These are phyloP conservation scores for Craterocephalus amniculus DNA, from an alignment of 2,797 vertebrate genomes.

Conservation along the genomic window DNA sequence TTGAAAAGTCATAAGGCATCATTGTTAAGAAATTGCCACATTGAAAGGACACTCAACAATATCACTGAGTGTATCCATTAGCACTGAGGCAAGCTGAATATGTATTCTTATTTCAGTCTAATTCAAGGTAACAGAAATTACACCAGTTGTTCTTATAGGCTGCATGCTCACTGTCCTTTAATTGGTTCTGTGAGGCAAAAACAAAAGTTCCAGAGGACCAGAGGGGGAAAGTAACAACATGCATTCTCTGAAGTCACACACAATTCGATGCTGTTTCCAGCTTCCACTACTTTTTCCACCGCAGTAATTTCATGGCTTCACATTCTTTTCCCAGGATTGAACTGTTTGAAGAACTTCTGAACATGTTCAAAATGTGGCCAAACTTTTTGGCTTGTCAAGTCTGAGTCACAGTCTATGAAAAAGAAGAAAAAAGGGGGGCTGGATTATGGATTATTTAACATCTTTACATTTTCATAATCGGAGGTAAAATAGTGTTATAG, in stretches of 20 bases:
- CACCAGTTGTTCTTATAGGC: neutral
- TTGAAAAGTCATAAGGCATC: conserved; percentile 32
- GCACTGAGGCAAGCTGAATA: conserved; percentile 24
- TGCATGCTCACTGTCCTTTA: neutral
- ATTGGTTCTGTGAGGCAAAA: neutral
- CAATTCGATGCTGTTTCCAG: neutral
- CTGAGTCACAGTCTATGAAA: too few species aligned
- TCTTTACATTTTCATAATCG: too few species aligned
- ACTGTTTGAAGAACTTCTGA: neutral
- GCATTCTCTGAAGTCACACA: neutral
- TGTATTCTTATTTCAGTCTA: conserved; percentile 18
- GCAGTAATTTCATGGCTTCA: neutral
- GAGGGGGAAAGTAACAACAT: neutral
- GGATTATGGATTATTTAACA: too few species aligned
- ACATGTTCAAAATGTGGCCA: neutral
- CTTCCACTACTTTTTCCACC: neutral
- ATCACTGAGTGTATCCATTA: neutral
- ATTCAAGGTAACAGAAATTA: conserved; percentile 22
- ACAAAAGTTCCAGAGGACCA: neutral
- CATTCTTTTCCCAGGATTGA: too few species aligned
- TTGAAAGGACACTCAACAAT: conserved; percentile 41
- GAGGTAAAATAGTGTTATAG: too few species aligned
- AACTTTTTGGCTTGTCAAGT: neutral
- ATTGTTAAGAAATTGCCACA: conserved; percentile 4
- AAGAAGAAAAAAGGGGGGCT: too few species aligned